Evolutionary conservation across 1,140 invertebrate genomes (phyloP).

Genomic region (Lepidurus arcticus): DNA sequence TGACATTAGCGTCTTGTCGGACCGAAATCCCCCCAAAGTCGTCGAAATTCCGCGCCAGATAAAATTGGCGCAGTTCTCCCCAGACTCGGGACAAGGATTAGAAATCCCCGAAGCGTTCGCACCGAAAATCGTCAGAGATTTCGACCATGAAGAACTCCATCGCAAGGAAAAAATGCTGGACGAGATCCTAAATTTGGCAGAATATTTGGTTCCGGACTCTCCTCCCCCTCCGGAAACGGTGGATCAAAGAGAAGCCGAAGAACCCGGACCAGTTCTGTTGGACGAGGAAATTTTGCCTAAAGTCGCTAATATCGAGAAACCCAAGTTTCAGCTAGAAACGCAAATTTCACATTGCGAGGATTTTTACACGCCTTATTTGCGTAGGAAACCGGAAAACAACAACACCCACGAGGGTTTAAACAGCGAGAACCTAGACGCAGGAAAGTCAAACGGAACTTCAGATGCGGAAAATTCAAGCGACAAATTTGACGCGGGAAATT

Average conservation of each 20-base stretch:
- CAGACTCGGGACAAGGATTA: conserved; percentile 1
- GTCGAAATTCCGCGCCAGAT: background rate
- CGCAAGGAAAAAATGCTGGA: conserved; percentile 29
- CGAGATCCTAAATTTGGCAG: conserved; percentile 26
- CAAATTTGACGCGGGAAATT: too few relatives aligned
- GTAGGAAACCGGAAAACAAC: background rate
- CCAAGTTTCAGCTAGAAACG: background rate
- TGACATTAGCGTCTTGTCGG: conserved; percentile 12
- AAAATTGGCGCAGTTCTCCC: background rate
- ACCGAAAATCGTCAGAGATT: background rate
- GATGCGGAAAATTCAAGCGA: too few relatives aligned
- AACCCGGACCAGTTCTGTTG: background rate
- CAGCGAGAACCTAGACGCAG: too few relatives aligned
- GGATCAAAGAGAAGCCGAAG: background rate
- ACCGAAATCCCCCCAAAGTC: conserved; percentile 11
- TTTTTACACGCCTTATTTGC: background rate
- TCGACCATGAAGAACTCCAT: conserved; percentile 27
- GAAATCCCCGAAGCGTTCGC: background rate
- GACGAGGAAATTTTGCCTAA: background rate
- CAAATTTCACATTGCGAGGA: background rate
- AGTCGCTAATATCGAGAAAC: background rate
- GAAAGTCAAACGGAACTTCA: too few relatives aligned
- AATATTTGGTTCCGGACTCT: background rate
- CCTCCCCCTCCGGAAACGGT: background rate
- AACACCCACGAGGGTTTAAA: too few relatives aligned